Evolutionary conservation across 2,888 invertebrate species (phyloP).

Genomic region (Stegophylla sp.): DNA sequence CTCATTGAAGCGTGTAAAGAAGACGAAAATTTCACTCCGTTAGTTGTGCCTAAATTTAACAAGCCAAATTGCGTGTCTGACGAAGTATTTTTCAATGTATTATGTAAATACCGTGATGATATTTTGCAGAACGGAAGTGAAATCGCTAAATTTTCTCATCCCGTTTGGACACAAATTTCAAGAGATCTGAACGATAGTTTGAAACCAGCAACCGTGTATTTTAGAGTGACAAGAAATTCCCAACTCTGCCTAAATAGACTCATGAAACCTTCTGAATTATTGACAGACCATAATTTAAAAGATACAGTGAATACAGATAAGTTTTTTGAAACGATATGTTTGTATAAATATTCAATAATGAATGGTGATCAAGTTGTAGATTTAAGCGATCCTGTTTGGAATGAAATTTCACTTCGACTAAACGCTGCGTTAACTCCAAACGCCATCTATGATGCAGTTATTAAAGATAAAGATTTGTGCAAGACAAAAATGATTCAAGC

Average conservation of each 20-base stretch:
- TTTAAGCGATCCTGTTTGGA: conserved; percentile 48
- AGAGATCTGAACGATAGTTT: conserved; percentile 45
- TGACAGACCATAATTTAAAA: conserved; percentile 18
- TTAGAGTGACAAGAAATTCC: conserved; percentile 51
- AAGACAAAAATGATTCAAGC: conserved; percentile 57
- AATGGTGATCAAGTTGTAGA: conserved; percentile 43
- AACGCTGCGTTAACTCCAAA: conserved; percentile 34
- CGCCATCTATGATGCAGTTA: conserved; percentile 21
- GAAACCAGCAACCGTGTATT: conserved; percentile 53
- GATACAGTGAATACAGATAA: conserved; percentile 30
- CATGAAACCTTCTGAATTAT: conserved; percentile 25
- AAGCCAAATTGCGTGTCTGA: conserved; percentile 53
- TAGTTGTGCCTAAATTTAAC: conserved; percentile 40
- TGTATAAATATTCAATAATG: conserved; percentile 57
- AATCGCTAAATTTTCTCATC: conserved; percentile 56
- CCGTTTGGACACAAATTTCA: conserved; percentile 56
- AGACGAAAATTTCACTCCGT: conserved; percentile 46
- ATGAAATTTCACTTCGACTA: conserved; percentile 45
- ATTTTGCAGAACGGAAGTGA: conserved; percentile 46
- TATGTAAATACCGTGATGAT: conserved; percentile 45
- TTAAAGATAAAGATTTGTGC: conserved; percentile 34
- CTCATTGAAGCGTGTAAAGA: conserved; percentile 49
- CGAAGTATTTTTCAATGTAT: conserved; percentile 36
- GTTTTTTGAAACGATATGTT: conserved; percentile 49
- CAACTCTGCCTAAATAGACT: conserved; percentile 51